Percentiles rank a stretch among this genome's conserved stretches.
phyloP scores from a whole-genome alignment of 64 coral and sea anemone genomes.

The Montipora sp. region DNA sequence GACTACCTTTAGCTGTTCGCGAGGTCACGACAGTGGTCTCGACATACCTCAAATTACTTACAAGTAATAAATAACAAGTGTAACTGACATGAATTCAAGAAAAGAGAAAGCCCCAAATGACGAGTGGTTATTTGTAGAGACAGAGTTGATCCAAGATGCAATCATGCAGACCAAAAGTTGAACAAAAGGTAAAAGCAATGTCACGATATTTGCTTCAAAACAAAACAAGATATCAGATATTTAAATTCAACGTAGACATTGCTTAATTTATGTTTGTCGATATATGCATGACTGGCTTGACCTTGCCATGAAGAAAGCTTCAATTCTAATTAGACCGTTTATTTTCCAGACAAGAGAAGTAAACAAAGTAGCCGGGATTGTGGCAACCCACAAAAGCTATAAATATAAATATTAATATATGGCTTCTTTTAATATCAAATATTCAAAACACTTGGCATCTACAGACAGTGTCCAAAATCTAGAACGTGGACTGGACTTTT shows the following conservation, averaged over 20 bases:
- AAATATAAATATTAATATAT: neutral
- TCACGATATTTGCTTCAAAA: neutral
- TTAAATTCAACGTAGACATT: neutral
- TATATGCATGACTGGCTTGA: neutral
- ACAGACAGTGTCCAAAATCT: too few species aligned
- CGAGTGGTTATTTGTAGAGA: too few species aligned
- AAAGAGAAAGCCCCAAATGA: neutral
- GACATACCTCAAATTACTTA: too few species aligned
- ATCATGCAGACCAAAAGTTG: neutral
- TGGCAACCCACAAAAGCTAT: neutral
- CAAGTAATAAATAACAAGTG: too few species aligned
- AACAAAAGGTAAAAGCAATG: neutral
- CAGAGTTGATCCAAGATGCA: too few species aligned
- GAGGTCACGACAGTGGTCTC: too few species aligned
- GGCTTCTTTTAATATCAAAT: neutral
- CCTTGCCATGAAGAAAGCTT: neutral
- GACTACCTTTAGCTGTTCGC: neutral
- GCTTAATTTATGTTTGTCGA: neutral
- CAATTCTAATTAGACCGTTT: neutral
- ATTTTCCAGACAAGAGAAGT: neutral
- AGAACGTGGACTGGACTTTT: neutral
- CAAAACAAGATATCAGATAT: neutral
- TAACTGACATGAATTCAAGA: neutral
- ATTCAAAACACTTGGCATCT: neutral
- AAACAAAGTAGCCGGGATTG: neutral